These are phyloP conservation scores for Anodontia alba DNA, from an alignment of 2,888 invertebrate species.

Conservation along the genomic window DNA sequence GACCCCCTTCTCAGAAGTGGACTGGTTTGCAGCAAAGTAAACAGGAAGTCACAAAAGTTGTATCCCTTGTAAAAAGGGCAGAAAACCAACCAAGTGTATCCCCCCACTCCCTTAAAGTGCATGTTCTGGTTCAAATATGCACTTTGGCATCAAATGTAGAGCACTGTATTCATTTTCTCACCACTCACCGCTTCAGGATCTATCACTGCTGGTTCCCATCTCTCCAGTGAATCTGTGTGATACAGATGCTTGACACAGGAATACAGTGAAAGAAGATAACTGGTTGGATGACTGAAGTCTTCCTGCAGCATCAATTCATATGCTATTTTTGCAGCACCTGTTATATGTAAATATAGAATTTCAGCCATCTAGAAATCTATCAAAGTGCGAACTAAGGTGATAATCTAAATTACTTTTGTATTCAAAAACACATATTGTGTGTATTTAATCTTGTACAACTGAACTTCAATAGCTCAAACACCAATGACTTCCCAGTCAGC, in stretches of 20 bases:
- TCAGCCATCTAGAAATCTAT: background rate
- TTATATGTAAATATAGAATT: constrained; percentile 25
- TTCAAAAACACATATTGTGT: background rate
- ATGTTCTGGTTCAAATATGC: no score
- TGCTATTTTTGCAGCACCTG: constrained; percentile 91
- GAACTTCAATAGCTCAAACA: no score
- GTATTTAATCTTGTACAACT: no score
- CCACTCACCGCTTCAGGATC: constrained; percentile 76
- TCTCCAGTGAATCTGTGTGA: constrained; percentile 47
- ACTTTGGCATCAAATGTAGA: no score
- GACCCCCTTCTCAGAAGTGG: no score
- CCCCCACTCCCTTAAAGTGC: no score
- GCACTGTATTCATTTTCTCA: no score
- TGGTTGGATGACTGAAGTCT: constrained; percentile 91
- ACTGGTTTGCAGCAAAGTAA: no score
- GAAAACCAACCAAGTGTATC: no score
- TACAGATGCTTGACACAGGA: constrained; percentile 89
- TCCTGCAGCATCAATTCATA: constrained; percentile 95
- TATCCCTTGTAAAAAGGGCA: no score
- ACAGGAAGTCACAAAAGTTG: no score
- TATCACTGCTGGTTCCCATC: constrained; percentile 61
- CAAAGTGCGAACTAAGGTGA: background rate
- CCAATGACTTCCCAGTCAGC: no score
- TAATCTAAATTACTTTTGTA: background rate
- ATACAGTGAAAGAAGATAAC: constrained; percentile 89